These are phyloP conservation scores for Autographa gamma DNA, from an alignment of 2,888 invertebrate genomes.

Conservation along the genomic window DNA sequence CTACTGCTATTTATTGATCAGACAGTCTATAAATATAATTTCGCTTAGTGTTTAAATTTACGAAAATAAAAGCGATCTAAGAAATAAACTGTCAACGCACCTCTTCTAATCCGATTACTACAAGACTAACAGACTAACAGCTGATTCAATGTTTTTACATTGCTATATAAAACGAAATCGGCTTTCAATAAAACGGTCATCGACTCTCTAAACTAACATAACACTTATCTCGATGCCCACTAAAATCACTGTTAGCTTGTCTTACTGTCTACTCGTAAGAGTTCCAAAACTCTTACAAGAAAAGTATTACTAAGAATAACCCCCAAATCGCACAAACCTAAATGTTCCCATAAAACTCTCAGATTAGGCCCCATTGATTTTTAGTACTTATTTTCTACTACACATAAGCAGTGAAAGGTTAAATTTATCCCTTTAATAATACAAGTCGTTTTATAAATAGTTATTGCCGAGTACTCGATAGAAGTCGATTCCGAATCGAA, in stretches of 20 bases:
- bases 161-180: slow-evolving; percentile 39
- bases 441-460: slow-evolving; percentile 50
- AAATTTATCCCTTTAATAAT: slow-evolving; percentile 47
- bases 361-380: slow-evolving; percentile 41
- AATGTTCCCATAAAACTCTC: slow-evolving; percentile 32
- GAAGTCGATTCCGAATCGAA: slow-evolving; percentile 42
- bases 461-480: slow-evolving; percentile 38
- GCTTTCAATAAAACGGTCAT: slow-evolving; percentile 49
- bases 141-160: slow-evolving; percentile 36
- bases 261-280: slow-evolving; percentile 26
- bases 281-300: slow-evolving; percentile 30
- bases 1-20: not conserved
- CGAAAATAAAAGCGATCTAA: slow-evolving; percentile 38
- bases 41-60: not conserved
- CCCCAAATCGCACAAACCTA: slow-evolving; percentile 17
- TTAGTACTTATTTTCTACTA: slow-evolving; percentile 54
- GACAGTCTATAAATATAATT: not conserved
- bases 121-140: slow-evolving; percentile 29
- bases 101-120: slow-evolving; percentile 35
- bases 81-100: slow-evolving; percentile 27
- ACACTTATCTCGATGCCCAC: slow-evolving; percentile 42
- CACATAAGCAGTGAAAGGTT: slow-evolving; percentile 28
- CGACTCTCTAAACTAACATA: slow-evolving; percentile 42
- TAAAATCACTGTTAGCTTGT: slow-evolving; percentile 46
- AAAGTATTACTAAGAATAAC: slow-evolving; percentile 15